Conservation (phyloP, 53 echinoderm and acorn worm genomes). For the Pentamera pediparva region DNA sequence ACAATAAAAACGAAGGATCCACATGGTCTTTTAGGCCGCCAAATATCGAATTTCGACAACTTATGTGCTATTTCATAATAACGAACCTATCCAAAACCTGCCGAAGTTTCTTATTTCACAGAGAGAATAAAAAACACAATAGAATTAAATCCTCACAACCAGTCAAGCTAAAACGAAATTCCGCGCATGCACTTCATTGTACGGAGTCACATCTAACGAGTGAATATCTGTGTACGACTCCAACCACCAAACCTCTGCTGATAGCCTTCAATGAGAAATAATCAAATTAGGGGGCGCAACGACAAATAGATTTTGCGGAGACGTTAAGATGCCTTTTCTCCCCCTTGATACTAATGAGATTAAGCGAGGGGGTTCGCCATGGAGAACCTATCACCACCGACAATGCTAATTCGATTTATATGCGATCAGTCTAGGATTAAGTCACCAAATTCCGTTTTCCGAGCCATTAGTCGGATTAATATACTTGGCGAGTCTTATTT, state of each 20-base stretch:
- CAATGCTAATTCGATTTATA: conserved; percentile 38
- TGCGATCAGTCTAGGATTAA: conserved; percentile 28
- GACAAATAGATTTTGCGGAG: conserved; percentile 41
- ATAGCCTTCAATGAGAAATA: conserved; percentile 22
- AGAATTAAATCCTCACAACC: no score
- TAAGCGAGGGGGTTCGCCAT: conserved; percentile 25
- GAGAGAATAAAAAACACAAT: no score
- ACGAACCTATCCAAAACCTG: no score
- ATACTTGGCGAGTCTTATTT: conserved; percentile 14
- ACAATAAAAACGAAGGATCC: no score
- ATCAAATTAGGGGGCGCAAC: conserved; percentile 36
- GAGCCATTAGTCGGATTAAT: conserved; percentile 36
- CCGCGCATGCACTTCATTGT: no score
- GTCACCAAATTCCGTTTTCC: conserved; percentile 43
- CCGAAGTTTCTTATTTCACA: no score
- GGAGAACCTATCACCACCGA: conserved; percentile 35
- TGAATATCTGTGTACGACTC: no score
- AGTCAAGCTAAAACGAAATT: no score
- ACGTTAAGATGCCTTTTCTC: conserved; percentile 25
- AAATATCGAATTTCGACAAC: no score
- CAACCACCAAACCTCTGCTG: not conserved
- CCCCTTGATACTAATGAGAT: conserved; percentile 23
- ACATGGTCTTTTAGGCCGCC: no score
- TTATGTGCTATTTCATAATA: no score
- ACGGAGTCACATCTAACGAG: no score